A percentile compares a stretch with the other conserved stretches of the same genome.
Conservation (phyloP, 2,113 vertebrate genomes). For the Aptenodytes forsteri region DNA sequence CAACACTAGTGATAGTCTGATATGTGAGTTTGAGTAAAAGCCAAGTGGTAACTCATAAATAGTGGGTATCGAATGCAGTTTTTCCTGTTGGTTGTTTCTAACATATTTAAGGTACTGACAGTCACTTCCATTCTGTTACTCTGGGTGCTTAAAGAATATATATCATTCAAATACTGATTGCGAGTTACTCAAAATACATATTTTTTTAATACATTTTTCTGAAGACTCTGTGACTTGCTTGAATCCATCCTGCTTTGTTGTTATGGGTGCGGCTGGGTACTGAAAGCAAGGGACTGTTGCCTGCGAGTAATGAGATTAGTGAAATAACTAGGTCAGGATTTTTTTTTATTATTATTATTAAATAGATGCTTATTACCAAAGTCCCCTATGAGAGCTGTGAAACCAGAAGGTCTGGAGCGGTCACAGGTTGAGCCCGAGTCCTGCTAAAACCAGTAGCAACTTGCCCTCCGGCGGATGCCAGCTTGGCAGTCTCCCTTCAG, state of each 20-base stretch:
- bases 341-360: neutral
- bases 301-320: neutral
- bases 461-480: neutral
- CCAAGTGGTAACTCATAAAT: neutral
- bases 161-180: neutral
- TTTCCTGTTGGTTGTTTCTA: neutral
- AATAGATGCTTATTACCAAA: neutral
- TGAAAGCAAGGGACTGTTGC: neutral
- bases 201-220: neutral
- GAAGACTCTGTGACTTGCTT: neutral
- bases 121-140: neutral
- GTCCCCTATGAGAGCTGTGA: neutral
- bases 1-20: neutral
- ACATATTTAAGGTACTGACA: neutral
- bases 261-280: neutral
- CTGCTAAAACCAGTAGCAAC: neutral
- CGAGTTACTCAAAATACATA: neutral
- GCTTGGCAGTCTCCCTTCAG: neutral
- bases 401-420: neutral
- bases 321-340: conserved; percentile 17
- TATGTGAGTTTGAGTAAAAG: neutral
- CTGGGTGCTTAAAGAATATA: neutral
- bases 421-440: neutral
- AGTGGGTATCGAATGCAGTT: neutral
- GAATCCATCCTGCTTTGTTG: neutral